Conservation (phyloP, 2,888 invertebrate species). For the Oxytorus armatus region DNA sequence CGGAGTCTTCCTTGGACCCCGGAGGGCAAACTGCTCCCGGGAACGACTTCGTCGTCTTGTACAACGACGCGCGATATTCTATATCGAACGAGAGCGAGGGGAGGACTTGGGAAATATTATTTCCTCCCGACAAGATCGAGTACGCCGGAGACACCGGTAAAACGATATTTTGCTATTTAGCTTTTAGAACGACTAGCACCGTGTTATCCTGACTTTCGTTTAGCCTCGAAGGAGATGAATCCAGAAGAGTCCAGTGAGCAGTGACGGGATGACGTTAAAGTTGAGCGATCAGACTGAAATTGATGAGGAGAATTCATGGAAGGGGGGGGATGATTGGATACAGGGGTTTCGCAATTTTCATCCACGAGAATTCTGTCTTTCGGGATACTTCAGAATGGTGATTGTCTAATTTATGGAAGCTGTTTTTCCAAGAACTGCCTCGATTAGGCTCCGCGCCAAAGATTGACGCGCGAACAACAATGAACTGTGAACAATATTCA, state of each 20-base stretch:
- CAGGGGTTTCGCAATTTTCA: not conserved
- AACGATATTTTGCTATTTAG: slow-evolving; percentile 54
- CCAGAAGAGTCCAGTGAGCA: not conserved
- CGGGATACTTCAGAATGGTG: too few species aligned
- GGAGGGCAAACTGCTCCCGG: slow-evolving; percentile 21
- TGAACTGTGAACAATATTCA: too few species aligned
- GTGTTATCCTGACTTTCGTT: slow-evolving; percentile 32
- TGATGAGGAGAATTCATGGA: slow-evolving; percentile 9
- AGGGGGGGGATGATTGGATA: not conserved
- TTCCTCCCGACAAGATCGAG: slow-evolving; percentile 49
- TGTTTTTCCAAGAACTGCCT: too few species aligned
- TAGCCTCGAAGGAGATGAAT: not conserved
- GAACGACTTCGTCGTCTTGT: slow-evolving; percentile 26
- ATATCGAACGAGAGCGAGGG: not conserved
- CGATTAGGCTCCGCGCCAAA: too few species aligned
- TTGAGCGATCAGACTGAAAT: slow-evolving; percentile 1
- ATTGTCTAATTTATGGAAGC: too few species aligned
- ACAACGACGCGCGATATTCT: not conserved
- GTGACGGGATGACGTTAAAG: slow-evolving; percentile 9
- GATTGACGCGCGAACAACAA: too few species aligned
- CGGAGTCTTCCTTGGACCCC: slow-evolving; percentile 39
- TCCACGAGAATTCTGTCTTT: not conserved
- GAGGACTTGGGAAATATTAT: slow-evolving; percentile 51
- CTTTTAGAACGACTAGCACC: slow-evolving; percentile 48
- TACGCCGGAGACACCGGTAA: slow-evolving; percentile 9